Evolutionary conservation across 2,113 vertebrate genomes (phyloP).

Genomic region (Uria lomvia): DNA sequence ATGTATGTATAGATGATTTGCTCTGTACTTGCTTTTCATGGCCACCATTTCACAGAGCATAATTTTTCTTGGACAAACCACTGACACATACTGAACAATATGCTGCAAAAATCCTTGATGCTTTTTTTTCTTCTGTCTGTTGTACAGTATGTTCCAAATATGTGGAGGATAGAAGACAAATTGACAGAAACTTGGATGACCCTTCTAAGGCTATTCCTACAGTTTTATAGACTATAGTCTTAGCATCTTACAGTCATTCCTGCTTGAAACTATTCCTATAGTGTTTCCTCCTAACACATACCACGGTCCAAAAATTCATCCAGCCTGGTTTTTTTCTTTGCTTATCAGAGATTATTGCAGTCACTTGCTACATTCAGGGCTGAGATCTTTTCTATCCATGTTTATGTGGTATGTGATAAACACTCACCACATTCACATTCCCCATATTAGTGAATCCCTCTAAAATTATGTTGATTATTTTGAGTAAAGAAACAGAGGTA

Average conservation of each 20-base stretch:
- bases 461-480: neutral
- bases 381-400: neutral
- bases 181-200: neutral
- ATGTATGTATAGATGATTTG: neutral
- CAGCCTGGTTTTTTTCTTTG: neutral
- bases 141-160: neutral
- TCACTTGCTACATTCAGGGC: neutral
- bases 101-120: neutral
- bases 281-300: neutral
- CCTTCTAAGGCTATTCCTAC: neutral
- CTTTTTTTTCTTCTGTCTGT: neutral
- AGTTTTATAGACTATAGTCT: neutral
- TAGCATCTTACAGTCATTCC: neutral
- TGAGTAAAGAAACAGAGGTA: neutral
- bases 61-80: neutral
- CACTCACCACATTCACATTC: neutral
- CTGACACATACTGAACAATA: neutral
- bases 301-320: neutral
- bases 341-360: neutral
- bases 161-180: neutral
- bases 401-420: neutral
- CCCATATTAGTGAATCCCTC: neutral
- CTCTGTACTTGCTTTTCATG: neutral
- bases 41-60: neutral
- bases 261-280: neutral